Evolutionary conservation across 2,113 vertebrate species (phyloP), one percentile per base, ranked within the genome.

Genomic region (Uropsilus gracilis): DNA sequence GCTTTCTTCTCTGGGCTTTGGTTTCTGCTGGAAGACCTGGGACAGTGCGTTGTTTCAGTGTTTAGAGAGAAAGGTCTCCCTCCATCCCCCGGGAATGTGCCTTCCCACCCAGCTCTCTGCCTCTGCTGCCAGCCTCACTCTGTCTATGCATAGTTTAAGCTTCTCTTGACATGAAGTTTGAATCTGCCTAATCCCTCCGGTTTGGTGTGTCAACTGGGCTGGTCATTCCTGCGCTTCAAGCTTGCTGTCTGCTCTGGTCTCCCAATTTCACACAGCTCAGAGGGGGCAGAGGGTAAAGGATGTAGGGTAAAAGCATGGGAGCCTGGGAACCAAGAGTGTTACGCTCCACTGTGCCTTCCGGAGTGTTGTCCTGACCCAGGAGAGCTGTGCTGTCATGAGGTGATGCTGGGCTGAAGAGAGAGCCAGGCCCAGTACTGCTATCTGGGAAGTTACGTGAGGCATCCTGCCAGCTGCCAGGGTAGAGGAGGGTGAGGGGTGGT

Each of bases 121-220:
- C 46, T 59, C 37, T 1, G 20, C 2, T 17, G 6, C 26, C 0
- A 4, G 8, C 39, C 53, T 63, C 4, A 2, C 6, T 26, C 32
- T 50, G 73, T 75, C 71, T 53, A 12, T 3, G 2, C 53, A 66
- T n/a, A 46, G 9, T 50, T 59, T 32, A 18, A 48, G 8, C 37
- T 71, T 20, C 18, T 73, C 37, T 46, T 12, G 42, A 7, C 53
- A 42, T 37, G 37, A 26, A 37, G 17, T 34, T 0, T 11, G 57
- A n/a, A 22, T 6, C 64, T 64, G 64, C 17, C 48, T 59, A 57
- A 16, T 37, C 42, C 44, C 8, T 84, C 16, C 17, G 39, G 1
- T 8, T 48, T 68, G 64, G 14, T 39, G 28, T 59, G 6, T 77
- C n/a, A 48, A 8, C 53, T 22, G 28, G 44, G 39, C 5, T 10